A percentile compares a stretch with the other conserved stretches of the same genome.
phyloP scores from a whole-genome alignment of 2,888 invertebrate genomes.

The Philereme vetulata region DNA sequence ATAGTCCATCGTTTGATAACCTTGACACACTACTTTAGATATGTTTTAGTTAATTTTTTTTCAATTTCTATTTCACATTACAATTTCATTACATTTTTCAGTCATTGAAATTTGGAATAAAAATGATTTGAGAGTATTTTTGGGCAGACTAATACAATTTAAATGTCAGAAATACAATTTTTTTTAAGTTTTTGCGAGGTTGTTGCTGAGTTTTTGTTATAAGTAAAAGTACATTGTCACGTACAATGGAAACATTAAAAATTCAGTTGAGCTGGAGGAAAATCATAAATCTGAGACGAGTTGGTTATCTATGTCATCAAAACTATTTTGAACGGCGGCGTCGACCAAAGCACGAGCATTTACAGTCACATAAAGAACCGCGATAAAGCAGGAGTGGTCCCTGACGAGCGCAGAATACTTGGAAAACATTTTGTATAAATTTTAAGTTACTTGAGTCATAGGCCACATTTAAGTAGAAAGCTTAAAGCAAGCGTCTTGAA shows the following conservation, averaged over 20 bases:
- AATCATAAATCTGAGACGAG: conserved; percentile 29
- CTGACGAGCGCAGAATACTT: conserved; percentile 42
- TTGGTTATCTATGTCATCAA: conserved; percentile 42
- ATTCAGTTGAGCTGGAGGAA: conserved; percentile 18
- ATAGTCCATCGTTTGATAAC: conserved; percentile 17
- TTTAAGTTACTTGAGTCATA: conserved; percentile 34
- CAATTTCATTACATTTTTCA: too few relatives aligned
- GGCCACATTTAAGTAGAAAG: conserved; percentile 22
- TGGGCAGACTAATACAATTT: too few relatives aligned
- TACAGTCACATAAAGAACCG: conserved; percentile 39
- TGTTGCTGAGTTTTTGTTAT: too few relatives aligned
- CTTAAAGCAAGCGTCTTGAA: neutral
- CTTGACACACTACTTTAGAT: conserved; percentile 25
- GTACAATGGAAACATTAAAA: conserved; percentile 6
- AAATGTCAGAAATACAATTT: too few relatives aligned
- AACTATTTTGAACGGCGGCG: conserved; percentile 32
- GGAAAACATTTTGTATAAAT: conserved; percentile 36
- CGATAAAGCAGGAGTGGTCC: conserved; percentile 44
- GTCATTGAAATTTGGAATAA: too few relatives aligned
- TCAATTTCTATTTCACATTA: neutral
- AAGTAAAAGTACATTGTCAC: neutral
- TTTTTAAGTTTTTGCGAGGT: too few relatives aligned
- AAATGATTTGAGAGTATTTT: too few relatives aligned
- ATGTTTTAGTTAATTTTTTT: conserved; percentile 15
- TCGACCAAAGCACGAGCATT: conserved; percentile 34